Evolutionary conservation across 1,140 invertebrate genomes (phyloP), one percentile per base, ranked within the genome.

Genomic region (Brachionus rubens): DNA sequence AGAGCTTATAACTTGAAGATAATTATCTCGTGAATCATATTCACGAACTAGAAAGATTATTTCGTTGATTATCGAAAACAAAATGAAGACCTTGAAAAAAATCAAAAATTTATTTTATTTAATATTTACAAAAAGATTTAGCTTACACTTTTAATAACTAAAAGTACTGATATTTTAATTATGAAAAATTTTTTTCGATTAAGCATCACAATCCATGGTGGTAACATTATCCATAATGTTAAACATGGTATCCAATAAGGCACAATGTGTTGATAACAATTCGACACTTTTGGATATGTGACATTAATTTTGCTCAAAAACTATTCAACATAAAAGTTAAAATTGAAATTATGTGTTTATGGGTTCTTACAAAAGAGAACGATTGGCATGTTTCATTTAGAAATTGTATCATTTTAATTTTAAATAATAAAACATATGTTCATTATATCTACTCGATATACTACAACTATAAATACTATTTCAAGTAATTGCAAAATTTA

Each of bases 221-320:
- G 59, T 19, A 65, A 12, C 7, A 65, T 5, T 3, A 65, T 14
- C 33, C 19, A 43, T 7, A 65, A 65, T 26, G 24, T 1, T 6
- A 43, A 5, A 65, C 59, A 43, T n/a, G 59, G 59, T 65, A 43
- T 7, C 59, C 59, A 65, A 2, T 24, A 24, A 9, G 40, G 24
- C 4, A 41, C n/a, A 43, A 65, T 26, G n/a, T 65, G 14, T 41
- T 65, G 33, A 24, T 65, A 65, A 21, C 40, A 65, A 43, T 65
- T 9, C 3, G 12, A 19, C 24, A 65, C 43, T 3, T 26, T 14
- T 24, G 59, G 59, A 41, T 65, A 65, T 12, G 59, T 40, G 4
- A n/a, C 16, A 65, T 65, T 65, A 21, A 2, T 2, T 43, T 24
- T 43, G 19, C 4, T 10, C 9, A 65, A 43, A 65, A 65, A 46